A percentile compares a stretch with the other conserved stretches of the same genome.
phyloP scores from a whole-genome alignment of 2,113 vertebrate species.

The Charadrius vociferus region DNA sequence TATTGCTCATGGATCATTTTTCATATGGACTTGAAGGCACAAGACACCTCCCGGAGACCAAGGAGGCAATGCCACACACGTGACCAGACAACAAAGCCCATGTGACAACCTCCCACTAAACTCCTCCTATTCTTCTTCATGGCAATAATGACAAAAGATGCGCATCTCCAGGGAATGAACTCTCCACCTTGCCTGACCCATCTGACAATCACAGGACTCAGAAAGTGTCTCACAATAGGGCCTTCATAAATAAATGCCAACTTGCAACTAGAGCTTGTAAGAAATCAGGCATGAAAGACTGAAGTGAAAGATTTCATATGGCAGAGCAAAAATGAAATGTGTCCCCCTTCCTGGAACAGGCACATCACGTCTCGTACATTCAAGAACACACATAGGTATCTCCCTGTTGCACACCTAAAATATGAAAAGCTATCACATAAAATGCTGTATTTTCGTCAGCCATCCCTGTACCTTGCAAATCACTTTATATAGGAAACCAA shows the following conservation, averaged over 20 bases:
- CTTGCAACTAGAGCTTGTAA: neutral
- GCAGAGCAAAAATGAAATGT: neutral
- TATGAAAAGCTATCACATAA: neutral
- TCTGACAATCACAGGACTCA: neutral
- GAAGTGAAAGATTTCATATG: neutral
- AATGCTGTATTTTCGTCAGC: neutral
- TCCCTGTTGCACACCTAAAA: neutral
- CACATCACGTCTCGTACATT: accelerated
- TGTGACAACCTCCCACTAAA: neutral
- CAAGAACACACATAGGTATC: neutral
- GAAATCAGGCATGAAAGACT: neutral
- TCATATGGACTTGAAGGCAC: neutral
- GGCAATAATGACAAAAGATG: neutral
- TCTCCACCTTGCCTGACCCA: neutral
- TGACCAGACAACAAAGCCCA: neutral
- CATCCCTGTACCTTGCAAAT: neutral
- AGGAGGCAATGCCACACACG: neutral
- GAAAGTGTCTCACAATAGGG: neutral
- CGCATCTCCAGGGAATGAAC: neutral
- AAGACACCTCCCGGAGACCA: neutral
- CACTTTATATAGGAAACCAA: conserved; percentile 23
- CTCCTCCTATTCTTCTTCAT: neutral
- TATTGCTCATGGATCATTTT: neutral
- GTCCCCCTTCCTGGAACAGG: neutral
- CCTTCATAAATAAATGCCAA: neutral